Conservation (phyloP, 2,797 vertebrate genomes). For the Enteromius treurensis region DNA sequence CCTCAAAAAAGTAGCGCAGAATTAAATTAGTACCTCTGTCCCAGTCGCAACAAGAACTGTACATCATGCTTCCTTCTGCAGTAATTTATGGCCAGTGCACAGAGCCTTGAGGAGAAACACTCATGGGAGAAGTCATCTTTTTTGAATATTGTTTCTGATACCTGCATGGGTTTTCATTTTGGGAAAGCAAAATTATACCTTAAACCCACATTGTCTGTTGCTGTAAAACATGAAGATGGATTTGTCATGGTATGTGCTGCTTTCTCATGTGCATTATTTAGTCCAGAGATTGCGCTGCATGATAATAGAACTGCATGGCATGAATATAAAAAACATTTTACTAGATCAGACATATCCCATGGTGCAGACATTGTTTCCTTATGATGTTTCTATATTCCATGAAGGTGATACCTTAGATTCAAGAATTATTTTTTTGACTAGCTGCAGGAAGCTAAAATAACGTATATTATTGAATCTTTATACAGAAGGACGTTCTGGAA, state of each 20-base stretch:
- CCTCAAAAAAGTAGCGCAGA: not conserved
- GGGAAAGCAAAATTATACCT: not conserved
- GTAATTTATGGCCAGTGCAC: slow-evolving; percentile 17
- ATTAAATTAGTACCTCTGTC: slow-evolving; percentile 32
- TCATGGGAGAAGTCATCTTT: not conserved
- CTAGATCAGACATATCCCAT: not conserved
- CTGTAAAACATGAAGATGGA: not conserved
- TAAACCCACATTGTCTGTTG: slow-evolving; percentile 2
- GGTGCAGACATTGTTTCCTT: not conserved
- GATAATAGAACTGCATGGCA: not conserved
- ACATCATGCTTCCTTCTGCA: not conserved
- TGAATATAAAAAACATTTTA: not conserved
- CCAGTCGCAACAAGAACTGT: slow-evolving; percentile 2
- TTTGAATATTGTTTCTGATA: not conserved
- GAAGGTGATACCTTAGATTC: not conserved
- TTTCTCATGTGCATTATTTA: not conserved
- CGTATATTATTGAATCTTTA: not conserved
- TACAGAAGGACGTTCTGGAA: not conserved
- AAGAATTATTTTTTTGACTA: not conserved
- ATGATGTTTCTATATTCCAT: not conserved
- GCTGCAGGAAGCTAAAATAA: not conserved
- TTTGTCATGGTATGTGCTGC: slow-evolving; percentile 12
- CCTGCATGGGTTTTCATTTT: not conserved
- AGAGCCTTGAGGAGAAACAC: not conserved
- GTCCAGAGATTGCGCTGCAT: not conserved